Evolutionary conservation across 2,888 invertebrate species (phyloP).

Genomic region (Heliconius ismenius): DNA sequence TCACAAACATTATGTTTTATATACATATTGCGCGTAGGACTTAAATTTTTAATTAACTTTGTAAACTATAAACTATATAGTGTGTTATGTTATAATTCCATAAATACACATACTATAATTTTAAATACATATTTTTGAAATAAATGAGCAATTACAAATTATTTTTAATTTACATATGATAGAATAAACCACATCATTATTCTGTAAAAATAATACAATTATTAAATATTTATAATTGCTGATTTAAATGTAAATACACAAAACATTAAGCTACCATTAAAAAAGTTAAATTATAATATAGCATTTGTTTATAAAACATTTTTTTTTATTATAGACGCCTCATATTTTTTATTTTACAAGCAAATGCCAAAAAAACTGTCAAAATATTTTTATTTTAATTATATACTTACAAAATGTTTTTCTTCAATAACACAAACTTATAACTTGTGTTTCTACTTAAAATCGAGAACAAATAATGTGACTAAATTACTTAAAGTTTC

Average conservation of each 20-base stretch:
- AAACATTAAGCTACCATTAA: background rate
- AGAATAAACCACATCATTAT: background rate
- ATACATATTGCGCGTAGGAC: slow-evolving; percentile 53
- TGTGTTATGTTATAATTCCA: background rate
- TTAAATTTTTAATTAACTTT: slow-evolving; percentile 42
- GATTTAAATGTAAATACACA: background rate
- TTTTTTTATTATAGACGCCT: background rate
- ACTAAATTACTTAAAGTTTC: slow-evolving; percentile 4
- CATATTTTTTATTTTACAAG: background rate
- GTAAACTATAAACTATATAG: background rate
- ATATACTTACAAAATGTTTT: background rate
- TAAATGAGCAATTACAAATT: slow-evolving; percentile 9
- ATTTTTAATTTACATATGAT: background rate
- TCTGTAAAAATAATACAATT: background rate
- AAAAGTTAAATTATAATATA: background rate
- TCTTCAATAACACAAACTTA: background rate
- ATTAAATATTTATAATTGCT: background rate
- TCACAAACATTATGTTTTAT: slow-evolving; percentile 46
- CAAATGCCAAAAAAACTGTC: background rate
- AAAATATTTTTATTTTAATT: background rate
- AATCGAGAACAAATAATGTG: slow-evolving; percentile 10
- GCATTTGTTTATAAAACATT: background rate
- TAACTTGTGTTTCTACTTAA: background rate
- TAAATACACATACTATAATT: background rate
- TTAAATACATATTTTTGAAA: background rate